A percentile compares a stretch with the other conserved stretches of the same genome.
phyloP scores from a whole-genome alignment of 2,797 vertebrate species.

The Coccyzus lansbergi region DNA sequence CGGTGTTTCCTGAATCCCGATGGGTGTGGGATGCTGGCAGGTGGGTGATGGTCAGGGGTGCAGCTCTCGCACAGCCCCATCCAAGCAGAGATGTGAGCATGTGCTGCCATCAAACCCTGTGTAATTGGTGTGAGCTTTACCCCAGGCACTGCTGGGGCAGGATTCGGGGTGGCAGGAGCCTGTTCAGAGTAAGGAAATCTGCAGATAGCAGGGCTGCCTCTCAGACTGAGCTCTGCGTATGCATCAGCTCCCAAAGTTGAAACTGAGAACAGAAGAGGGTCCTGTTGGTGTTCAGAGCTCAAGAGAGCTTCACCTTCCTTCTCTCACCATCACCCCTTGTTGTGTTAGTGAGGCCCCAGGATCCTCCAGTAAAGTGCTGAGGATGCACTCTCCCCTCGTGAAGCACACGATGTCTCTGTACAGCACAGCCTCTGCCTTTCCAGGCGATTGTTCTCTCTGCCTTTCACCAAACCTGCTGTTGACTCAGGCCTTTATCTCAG shows the following conservation, averaged over 20 bases:
- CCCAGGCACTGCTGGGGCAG: not conserved
- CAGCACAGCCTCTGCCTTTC: not conserved
- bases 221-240: rapidly evolving
- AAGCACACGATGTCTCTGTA: not conserved
- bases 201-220: not conserved
- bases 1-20: not conserved
- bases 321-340: not conserved
- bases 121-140: not conserved
- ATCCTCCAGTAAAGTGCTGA: not conserved
- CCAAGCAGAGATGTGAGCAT: rapidly evolving
- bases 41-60: not conserved
- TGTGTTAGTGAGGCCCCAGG: not conserved
- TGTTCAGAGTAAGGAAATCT: not conserved
- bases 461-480: not conserved
- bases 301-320: not conserved
- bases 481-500: not conserved
- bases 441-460: not conserved
- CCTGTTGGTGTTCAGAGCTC: not conserved
- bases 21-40: not conserved
- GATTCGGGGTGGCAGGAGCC: not conserved
- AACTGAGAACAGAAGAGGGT: not conserved
- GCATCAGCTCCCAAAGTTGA: not conserved
- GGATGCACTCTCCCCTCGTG: not conserved
- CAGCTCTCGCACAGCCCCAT: rapidly evolving
- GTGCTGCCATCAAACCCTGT: rapidly evolving